Evolutionary conservation across 2,113 vertebrate species (phyloP).

Genomic region (Picathartes gymnocephalus): DNA sequence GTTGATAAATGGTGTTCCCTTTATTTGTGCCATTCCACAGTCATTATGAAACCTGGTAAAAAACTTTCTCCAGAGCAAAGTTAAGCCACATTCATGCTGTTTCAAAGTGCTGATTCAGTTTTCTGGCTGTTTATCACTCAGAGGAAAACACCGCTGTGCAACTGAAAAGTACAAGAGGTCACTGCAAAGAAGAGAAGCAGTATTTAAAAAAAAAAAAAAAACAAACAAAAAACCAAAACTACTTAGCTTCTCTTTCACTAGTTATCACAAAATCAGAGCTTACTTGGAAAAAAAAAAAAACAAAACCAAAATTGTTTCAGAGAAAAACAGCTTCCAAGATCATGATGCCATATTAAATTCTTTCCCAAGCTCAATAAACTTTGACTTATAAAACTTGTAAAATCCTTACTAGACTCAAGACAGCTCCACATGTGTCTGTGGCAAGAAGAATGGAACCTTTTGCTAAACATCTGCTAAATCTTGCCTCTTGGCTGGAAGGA

Average conservation of each 20-base stretch:
- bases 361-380: slow-evolving; percentile 73
- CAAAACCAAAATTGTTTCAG: slow-evolving; percentile 5
- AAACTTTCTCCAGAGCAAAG: not conserved
- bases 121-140: not conserved
- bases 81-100: not conserved
- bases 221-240: not conserved
- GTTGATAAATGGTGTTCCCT: not conserved
- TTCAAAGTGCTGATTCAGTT: not conserved
- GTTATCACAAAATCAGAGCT: not conserved
- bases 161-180: not conserved
- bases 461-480: slow-evolving; percentile 74
- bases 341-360: slow-evolving; percentile 70
- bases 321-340: slow-evolving; percentile 56
- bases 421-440: slow-evolving; percentile 68
- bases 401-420: slow-evolving; percentile 74
- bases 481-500: slow-evolving; percentile 54
- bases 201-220: not conserved
- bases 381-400: slow-evolving; percentile 75
- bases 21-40: not conserved
- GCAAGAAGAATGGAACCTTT: slow-evolving; percentile 74
- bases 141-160: not conserved
- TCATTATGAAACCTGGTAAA: not conserved
- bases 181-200: not conserved
- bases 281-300: slow-evolving; percentile 4
- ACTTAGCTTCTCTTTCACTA: not conserved